Percentiles rank a stretch among this genome's conserved stretches.
Evolutionary conservation across 2,113 vertebrate genomes (phyloP).

Genomic region (Nipponia nippon): DNA sequence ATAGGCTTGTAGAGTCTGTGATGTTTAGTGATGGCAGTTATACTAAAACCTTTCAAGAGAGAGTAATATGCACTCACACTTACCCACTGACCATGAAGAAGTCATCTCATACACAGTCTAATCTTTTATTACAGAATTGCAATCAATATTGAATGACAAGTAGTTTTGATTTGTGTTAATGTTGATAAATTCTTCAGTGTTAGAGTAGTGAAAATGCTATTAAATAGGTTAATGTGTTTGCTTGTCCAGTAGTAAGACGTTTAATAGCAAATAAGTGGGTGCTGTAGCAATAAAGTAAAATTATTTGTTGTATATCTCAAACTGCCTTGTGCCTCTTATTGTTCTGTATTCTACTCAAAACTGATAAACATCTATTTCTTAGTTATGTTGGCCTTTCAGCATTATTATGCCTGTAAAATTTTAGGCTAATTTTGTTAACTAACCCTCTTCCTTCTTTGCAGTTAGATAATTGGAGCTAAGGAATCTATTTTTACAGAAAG

Average conservation of each 20-base stretch:
- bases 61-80: rapidly evolving
- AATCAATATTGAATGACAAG: neutral
- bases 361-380: neutral
- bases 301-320: neutral
- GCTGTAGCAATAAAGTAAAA: neutral
- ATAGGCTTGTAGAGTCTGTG: neutral
- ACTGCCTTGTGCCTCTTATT: too few relatives aligned
- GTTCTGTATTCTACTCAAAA: too few relatives aligned
- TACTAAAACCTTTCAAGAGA: neutral
- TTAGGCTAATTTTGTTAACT: neutral
- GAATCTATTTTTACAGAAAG: neutral
- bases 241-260: neutral
- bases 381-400: neutral
- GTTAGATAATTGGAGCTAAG: too few relatives aligned
- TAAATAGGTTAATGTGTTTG: too few relatives aligned
- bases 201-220: neutral
- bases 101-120: neutral
- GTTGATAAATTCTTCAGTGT: neutral
- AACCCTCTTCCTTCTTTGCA: neutral
- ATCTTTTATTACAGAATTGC: neutral
- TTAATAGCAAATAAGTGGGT: neutral
- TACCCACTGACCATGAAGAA: neutral
- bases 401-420: neutral
- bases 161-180: neutral
- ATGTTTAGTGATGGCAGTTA: neutral